Percentiles rank a stretch among this genome's conserved stretches.
Conservation (phyloP, 2,888 invertebrate species). For the Coremacera marginata region DNA sequence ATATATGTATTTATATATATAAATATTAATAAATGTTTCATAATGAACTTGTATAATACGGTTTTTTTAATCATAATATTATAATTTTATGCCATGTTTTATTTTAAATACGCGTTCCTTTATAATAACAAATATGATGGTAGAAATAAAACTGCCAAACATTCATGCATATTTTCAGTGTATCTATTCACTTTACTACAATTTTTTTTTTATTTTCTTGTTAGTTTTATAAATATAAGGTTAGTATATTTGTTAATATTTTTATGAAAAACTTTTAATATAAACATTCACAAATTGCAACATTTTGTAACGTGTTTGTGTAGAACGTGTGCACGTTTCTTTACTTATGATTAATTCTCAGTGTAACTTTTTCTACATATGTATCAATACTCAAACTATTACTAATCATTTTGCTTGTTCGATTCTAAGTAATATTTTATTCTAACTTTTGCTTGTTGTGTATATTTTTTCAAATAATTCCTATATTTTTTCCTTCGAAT, state of each 20-base stretch:
- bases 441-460: too few relatives aligned
- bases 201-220: background rate
- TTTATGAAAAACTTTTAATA: background rate
- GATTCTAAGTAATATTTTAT: too few relatives aligned
- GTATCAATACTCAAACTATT: too few relatives aligned
- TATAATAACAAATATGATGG: constrained; percentile 16
- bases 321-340: background rate
- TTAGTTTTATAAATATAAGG: background rate
- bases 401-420: too few relatives aligned
- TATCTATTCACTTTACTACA: background rate
- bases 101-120: background rate
- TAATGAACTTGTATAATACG: constrained; percentile 32
- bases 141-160: constrained; percentile 26
- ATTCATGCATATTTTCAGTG: constrained; percentile 38
- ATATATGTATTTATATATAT: constrained; percentile 31
- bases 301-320: background rate
- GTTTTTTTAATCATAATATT: constrained; percentile 24
- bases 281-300: background rate
- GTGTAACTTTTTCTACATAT: too few relatives aligned
- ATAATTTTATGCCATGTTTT: constrained; percentile 19
- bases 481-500: too few relatives aligned
- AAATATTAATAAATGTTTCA: constrained; percentile 24
- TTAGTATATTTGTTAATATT: background rate
- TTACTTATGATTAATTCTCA: background rate
- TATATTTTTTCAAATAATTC: too few relatives aligned